Conservation (phyloP, 1,140 invertebrate genomes). For the Aplysia californica region DNA sequence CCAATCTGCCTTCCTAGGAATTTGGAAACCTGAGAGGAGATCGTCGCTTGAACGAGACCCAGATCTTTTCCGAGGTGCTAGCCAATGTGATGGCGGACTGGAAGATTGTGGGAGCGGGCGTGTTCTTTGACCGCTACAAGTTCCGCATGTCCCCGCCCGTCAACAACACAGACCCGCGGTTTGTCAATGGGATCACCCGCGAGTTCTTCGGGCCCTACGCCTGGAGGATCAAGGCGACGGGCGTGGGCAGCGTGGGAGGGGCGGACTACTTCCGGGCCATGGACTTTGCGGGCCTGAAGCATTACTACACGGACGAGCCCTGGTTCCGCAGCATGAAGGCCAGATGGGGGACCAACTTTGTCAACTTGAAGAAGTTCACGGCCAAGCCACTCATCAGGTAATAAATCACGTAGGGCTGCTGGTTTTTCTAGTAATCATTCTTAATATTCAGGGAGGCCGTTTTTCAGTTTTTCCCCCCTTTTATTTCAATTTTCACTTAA, state of each 20-base stretch:
- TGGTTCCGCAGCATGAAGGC: conserved; percentile 90
- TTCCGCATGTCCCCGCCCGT: conserved; percentile 75
- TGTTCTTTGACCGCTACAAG: conserved; percentile 95
- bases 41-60: conserved; percentile 58
- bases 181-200: conserved; percentile 53
- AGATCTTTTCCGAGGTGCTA: conserved; percentile 75
- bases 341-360: conserved; percentile 94
- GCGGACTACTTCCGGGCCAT: conserved; percentile 70
- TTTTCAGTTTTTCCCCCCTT: too few species aligned
- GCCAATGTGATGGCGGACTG: conserved; percentile 88
- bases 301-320: conserved; percentile 84
- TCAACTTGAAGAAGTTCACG: conserved; percentile 90
- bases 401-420: too few species aligned
- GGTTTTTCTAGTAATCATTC: too few species aligned
- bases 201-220: conserved; percentile 90
- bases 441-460: too few species aligned
- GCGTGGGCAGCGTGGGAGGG: conserved; percentile 75
- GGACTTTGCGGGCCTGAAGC: conserved; percentile 67
- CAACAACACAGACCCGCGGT: conserved; percentile 78
- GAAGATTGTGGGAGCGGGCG: conserved; percentile 89
- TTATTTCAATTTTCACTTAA: too few species aligned
- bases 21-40: conserved; percentile 80
- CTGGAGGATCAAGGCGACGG: conserved; percentile 80
- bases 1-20: conserved; percentile 69
- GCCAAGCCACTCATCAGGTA: conserved; percentile 90